phyloP scores from a whole-genome alignment of 64 coral and sea anemone species.

The Stichodactyla mertensii region DNA sequence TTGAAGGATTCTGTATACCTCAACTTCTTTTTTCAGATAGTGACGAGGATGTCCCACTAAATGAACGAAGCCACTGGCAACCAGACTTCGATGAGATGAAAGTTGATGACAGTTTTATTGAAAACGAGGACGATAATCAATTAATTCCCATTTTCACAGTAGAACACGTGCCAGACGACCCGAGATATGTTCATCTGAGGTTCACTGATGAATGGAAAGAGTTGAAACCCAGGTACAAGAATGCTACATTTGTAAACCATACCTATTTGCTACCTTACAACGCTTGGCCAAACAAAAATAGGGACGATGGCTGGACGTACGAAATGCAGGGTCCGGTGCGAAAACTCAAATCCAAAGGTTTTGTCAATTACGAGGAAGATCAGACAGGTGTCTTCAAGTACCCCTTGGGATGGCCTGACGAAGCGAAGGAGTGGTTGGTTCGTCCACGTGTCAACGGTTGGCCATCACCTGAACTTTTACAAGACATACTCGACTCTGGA shows the following conservation, averaged over 20 bases:
- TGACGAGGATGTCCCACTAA: not conserved
- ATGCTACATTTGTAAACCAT: slow-evolving; percentile 39
- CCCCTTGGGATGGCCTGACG: slow-evolving; percentile 64
- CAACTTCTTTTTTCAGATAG: slow-evolving; percentile 21
- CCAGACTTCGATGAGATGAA: slow-evolving; percentile 58
- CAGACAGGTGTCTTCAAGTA: slow-evolving; percentile 46
- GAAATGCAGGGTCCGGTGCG: slow-evolving; percentile 58
- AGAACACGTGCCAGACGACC: slow-evolving; percentile 56
- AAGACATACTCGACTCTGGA: slow-evolving; percentile 51
- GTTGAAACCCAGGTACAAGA: slow-evolving; percentile 35
- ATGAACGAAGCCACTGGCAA: slow-evolving; percentile 25
- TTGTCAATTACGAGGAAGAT: slow-evolving; percentile 34
- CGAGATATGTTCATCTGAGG: slow-evolving; percentile 58
- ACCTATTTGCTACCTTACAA: slow-evolving; percentile 8
- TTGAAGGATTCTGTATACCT: slow-evolving; percentile 75
- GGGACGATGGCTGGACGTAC: not conserved
- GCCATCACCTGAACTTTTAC: slow-evolving; percentile 58
- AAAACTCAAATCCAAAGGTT: slow-evolving; percentile 15
- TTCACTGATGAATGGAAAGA: slow-evolving; percentile 64
- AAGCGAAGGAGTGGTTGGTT: slow-evolving; percentile 78
- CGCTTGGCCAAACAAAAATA: not conserved
- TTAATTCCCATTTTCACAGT: slow-evolving; percentile 53
- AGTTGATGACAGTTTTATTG: not conserved
- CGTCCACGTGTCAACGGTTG: slow-evolving; percentile 46
- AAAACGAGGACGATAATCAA: not conserved